Base-by-base conservation (phyloP, 2,797 vertebrate species). In the Spea hammondii region DNA sequence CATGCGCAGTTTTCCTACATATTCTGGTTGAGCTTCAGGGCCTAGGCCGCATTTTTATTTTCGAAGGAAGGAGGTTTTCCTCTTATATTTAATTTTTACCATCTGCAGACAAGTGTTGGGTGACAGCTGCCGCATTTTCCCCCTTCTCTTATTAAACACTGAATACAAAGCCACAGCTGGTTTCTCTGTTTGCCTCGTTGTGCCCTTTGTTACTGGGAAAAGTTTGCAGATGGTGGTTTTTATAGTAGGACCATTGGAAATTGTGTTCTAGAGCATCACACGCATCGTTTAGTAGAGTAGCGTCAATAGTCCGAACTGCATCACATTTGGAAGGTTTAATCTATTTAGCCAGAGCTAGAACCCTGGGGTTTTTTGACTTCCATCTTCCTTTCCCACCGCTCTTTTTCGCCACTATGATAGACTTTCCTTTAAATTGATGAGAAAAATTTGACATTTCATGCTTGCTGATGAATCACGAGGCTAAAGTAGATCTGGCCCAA, bases 41-140 rank as follows among this genome's bases (percentile, higher is more conserved):
- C 44, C 65, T 65, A 53, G 65, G 69, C 64, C 77, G 72, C 69
- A 78, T 72, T 72, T 78, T 78, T 78, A 67, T 78, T 78, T 78
- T 66, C 64, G 57, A 44, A 64, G 77, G 77, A 72, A 78, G 70
- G 67, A 57, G 10, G 70, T 46, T 70, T 72, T 72, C 77, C 70
- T 72, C 77, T 78, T 70, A 72, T 64, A 78, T 78, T 78, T 78
- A 70, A 67, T 50, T 72, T 72, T 72, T 50, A 57, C 77, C 70
- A 57, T 78, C 51, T 57, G 44, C 62, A 72, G 62, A 72, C 62
- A 59, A 55, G 77, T 78, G 70, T 67, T 57, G 49, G 59, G 59
- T 72, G 77, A 72, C 70, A 78, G 70, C 77, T 72, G 77, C 70
- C 49, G 32, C 12, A 55, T 57, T 6, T 14, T 64, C 9, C 49